phyloP scores from a whole-genome alignment of 2,797 vertebrate genomes.

The Paratrypauchen microcephalus region DNA sequence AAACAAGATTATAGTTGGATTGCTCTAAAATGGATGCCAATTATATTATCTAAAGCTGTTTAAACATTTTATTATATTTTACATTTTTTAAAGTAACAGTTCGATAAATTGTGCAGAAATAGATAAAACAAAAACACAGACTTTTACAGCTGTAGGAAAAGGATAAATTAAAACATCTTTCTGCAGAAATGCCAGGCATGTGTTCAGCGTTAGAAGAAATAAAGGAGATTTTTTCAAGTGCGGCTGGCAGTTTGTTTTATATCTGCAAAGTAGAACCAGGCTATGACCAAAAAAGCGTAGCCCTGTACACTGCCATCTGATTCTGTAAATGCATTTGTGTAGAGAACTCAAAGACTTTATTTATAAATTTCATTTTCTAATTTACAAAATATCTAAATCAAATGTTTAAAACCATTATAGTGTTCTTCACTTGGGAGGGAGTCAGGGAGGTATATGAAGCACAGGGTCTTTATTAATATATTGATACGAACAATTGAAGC shows the following conservation, averaged over 20 bases:
- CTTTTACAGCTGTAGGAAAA: background rate
- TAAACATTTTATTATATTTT: background rate
- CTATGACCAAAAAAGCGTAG: background rate
- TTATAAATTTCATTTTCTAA: background rate
- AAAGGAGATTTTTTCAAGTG: background rate
- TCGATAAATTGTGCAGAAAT: too few relatives aligned
- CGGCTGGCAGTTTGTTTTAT: background rate
- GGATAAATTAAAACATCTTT: conserved; percentile 1
- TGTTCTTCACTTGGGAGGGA: too few relatives aligned
- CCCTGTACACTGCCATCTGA: background rate
- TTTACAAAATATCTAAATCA: background rate
- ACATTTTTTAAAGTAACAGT: background rate
- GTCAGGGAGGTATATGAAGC: too few relatives aligned
- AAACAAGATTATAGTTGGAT: background rate
- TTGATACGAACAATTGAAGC: too few relatives aligned
- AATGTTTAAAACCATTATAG: background rate
- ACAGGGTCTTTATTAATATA: too few relatives aligned
- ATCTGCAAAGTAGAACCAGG: conserved; percentile 7
- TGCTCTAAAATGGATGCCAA: background rate
- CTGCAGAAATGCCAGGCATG: background rate
- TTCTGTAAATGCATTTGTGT: background rate
- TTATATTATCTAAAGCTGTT: too few relatives aligned
- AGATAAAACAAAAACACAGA: background rate
- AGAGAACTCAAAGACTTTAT: background rate
- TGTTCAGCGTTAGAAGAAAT: conserved; percentile 7